phyloP scores from a whole-genome alignment of 2,888 invertebrate genomes.

The Pandemis heparana region DNA sequence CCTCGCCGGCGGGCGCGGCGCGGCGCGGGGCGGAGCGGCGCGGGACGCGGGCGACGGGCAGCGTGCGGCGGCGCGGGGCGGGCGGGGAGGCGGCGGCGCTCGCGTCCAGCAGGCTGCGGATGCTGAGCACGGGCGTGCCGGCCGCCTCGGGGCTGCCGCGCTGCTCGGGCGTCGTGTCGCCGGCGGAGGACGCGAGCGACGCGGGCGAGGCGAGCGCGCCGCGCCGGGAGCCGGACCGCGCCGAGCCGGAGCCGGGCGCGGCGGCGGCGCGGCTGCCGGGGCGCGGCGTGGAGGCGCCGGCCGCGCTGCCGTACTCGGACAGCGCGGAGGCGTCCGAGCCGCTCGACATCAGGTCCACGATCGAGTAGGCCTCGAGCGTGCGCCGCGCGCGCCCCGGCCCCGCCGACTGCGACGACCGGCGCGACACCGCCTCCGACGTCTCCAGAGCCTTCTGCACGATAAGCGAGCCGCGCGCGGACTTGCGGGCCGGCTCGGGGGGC shows the following conservation, averaged over 20 bases:
- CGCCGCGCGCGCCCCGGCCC: slow-evolving; percentile 41
- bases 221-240: slow-evolving; percentile 6
- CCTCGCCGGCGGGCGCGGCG: slow-evolving; percentile 48
- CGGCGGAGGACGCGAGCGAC: no score
- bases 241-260: neutral
- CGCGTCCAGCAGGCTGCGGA: slow-evolving; percentile 67
- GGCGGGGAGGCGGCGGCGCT: slow-evolving; percentile 44
- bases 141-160: slow-evolving; percentile 42
- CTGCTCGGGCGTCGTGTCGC: slow-evolving; percentile 55
- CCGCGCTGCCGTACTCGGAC: slow-evolving; percentile 65
- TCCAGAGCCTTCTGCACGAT: no score
- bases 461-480: no score
- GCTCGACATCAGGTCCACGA: slow-evolving; percentile 72
- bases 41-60: neutral
- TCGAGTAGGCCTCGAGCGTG: slow-evolving; percentile 67
- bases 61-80: neutral
- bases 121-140: slow-evolving; percentile 49
- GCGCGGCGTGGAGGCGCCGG: neutral
- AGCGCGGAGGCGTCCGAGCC: slow-evolving; percentile 60
- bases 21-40: neutral
- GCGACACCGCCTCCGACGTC: no score
- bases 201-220: slow-evolving; percentile 6
- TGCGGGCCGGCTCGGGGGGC: no score
- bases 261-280: neutral
- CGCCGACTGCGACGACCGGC: no score